A percentile compares a stretch with the other conserved stretches of the same genome.
Evolutionary conservation across 2,888 invertebrate genomes (phyloP).

Genomic region (Portevinia maculata): DNA sequence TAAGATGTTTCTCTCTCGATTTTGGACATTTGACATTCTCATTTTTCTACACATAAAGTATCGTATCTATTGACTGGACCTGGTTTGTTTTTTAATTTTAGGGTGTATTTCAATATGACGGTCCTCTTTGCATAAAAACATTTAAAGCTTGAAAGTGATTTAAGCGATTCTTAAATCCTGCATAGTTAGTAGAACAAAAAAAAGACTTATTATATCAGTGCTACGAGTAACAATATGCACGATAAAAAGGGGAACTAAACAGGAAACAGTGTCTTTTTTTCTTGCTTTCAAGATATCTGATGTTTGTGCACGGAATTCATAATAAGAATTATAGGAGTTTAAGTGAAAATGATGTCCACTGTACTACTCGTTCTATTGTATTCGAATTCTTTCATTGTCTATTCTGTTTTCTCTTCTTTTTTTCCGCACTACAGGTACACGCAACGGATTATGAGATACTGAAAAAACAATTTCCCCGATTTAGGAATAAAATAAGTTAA

Average conservation of each 20-base stretch:
- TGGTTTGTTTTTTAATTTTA: too few relatives aligned
- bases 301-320: constrained; percentile 66
- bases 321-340: constrained; percentile 47
- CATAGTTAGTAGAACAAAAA: constrained; percentile 9
- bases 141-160: too few relatives aligned
- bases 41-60: too few relatives aligned
- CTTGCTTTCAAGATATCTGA: constrained; percentile 66
- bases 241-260: constrained; percentile 61
- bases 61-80: too few relatives aligned
- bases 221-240: constrained; percentile 41
- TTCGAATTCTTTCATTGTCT: constrained; percentile 46
- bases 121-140: constrained; percentile 4
- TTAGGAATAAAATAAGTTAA: constrained; percentile 30
- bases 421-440: constrained; percentile 19
- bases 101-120: too few relatives aligned
- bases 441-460: constrained; percentile 18
- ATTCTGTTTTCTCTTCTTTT: not conserved
- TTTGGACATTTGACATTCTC: too few relatives aligned
- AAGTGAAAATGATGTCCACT: constrained; percentile 53
- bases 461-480: constrained; percentile 53
- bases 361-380: constrained; percentile 47
- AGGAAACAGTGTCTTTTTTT: constrained; percentile 67
- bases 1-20: too few relatives aligned
- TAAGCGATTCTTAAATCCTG: constrained; percentile 18
- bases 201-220: constrained; percentile 22